Evolutionary conservation across 1,140 invertebrate species (phyloP), one percentile per base, ranked within the genome.

Genomic region (Asbolus verrucosus): DNA sequence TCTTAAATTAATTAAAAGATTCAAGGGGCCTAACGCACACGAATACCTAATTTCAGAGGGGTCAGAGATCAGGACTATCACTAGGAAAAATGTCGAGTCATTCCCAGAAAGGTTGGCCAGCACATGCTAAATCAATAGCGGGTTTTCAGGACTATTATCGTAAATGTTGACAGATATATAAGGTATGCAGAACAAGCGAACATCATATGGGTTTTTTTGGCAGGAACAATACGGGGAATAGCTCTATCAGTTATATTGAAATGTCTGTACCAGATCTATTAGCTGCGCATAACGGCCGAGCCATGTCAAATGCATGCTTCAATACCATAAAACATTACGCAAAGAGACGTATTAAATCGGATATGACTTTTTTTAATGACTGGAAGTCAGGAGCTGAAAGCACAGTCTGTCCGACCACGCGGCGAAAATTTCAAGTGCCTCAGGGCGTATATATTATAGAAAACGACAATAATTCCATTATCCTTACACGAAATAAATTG

Each of bases 241-340:
- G 16, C 61, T 63, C 61, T 39, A 63, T 63, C 61, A 63, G 61
- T 63, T 63, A 63, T 63, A 63, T 63, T 63, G 61, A 63, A 63
- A 63, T 63, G 61, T 63, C 61, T 41, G 39, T 18, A 21, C 33
- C 61, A 63, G 61, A 41, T 63, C 61, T 63, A 63, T 63, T 63
- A 63, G 60, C 60, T 63, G 18, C 38, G 60, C 60, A 30, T 63
- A 63, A 63, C 39, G 39, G 61, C 61, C 61, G 18, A 39, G 16
- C 33, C 11, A 63, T 63, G 61, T 63, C 61, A 63, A 63, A 38
- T 63, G 61, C 61, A 63, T 63, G 36, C 61, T n/a, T 41, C 61
- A 33, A 39, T 63, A 41, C 30, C 39, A 63, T 63, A 63, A 63
- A 63, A 63, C 61, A 63, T 27, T 41, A 21, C 31, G n/a, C 13